These are phyloP conservation scores for Chymomyza costata DNA, from an alignment of 1,140 invertebrate genomes.

Conservation along the genomic window DNA sequence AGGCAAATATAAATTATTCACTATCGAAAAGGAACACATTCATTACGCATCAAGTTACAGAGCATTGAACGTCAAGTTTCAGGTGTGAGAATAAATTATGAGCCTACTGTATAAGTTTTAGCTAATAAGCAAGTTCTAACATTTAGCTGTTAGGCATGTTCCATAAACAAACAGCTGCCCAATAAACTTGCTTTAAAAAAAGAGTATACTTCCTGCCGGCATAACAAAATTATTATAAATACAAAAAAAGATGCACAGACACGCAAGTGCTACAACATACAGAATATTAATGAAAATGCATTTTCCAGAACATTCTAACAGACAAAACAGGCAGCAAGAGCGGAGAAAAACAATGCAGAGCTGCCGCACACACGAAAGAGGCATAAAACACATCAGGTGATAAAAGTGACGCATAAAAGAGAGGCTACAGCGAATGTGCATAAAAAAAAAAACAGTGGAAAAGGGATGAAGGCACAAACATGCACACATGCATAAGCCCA, in stretches of 20 bases:
- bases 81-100: too few relatives aligned
- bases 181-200: too few relatives aligned
- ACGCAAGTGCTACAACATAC: conserved; percentile 19
- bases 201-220: conserved; percentile 23
- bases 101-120: too few relatives aligned
- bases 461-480: conserved; percentile 41
- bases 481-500: background rate
- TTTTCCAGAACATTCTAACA: conserved; percentile 25
- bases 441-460: conserved; percentile 1
- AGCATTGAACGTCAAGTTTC: too few relatives aligned
- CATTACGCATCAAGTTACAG: too few relatives aligned
- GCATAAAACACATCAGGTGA: conserved; percentile 3
- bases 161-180: too few relatives aligned
- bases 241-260: background rate
- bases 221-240: conserved; percentile 11
- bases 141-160: too few relatives aligned
- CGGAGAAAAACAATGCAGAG: conserved; percentile 5
- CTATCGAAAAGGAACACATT: too few relatives aligned
- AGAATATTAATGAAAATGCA: too few relatives aligned
- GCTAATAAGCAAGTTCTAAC: too few relatives aligned
- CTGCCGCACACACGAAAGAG: too few relatives aligned
- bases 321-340: conserved; percentile 4
- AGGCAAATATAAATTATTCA: too few relatives aligned
- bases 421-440: background rate
- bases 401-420: conserved; percentile 13